Base-by-base conservation (phyloP, 2,888 invertebrate genomes). In the Leucoptera coffeella region DNA sequence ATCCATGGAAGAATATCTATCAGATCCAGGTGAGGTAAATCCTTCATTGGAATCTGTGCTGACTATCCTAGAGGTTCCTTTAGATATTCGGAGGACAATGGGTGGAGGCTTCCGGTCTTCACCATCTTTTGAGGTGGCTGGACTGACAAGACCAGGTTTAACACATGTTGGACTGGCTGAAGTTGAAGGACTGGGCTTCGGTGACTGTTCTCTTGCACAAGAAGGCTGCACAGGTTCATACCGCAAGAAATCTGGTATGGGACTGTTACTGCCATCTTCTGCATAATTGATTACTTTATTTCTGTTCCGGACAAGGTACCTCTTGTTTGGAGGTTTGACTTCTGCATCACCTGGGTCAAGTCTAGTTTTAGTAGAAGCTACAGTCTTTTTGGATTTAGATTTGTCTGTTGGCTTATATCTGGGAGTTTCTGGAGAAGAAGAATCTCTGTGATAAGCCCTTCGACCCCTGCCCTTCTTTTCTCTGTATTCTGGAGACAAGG, bases 51-150 rank as follows among this genome's bases (percentile, higher is more conserved):
- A 78, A 42, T 78, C 78, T 27, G 78, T 78, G 43, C 78, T 78
- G 29, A 78, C 76, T 46, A 78, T 69, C 37, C 78, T 73, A 26
- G 78, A 78, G 29, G 78, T 78, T 26, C 78, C 78, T 60, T 89
- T 85, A 37, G 88, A 89, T 74, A 91, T 91, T 60, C 90, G 76
- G 35, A 91, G 64, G 28, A 90, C 89, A 45, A 91, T 91, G 13
- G 90, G 90, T 23, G 89, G 87, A 51, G 85, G 80, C 37, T 72
- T 72, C 15, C 61, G 49, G 37, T 69, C 69, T 31, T 69, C 69
- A 23, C 52, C 39, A 29, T 71, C 67, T 45, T 65, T 69, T n/a
- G n/a, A n/a, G 21, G 65, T 65, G 24, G 61, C 62, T 13, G 71
- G 72, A 39, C 72, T 72, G 25, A 49, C 47, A 13, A 61, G 47